Evolutionary conservation across 2,797 vertebrate species (phyloP), one percentile per base, ranked within the genome.

Genomic region (Centroberyx gerrardi): DNA sequence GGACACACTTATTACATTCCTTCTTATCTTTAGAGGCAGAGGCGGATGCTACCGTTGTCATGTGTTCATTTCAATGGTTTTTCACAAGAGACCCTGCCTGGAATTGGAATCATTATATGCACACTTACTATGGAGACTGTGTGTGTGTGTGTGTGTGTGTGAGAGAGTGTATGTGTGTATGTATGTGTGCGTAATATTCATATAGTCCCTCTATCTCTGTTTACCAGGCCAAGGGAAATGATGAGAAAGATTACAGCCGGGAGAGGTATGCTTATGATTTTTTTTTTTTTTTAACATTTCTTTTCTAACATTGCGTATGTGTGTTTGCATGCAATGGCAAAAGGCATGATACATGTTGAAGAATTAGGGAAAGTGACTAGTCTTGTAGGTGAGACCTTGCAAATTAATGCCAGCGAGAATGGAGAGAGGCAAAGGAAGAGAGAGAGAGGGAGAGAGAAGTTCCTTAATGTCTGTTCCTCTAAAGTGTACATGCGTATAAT

Each of bases 21-120:
- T 76, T 64, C 85, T 93, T 93, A 92, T 93, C 90, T 88, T 81
- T 68, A 84, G 73, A 72, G 65, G 71, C 84, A 85, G 78, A 73
- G 80, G 74, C 71, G 83, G 86, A 87, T 88, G 87, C 74, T 83
- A 55, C 65, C 76, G 18, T 68, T 78, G 82, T 81, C 81, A 46
- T 84, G 65, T 74, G 76, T 85, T 87, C 68, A 82, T 89, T 86
- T 76, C 72, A 51, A 63, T 79, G 64, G 51, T 69, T 70, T 82
- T 86, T 79, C 68, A 81, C 59, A 70, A 64, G 68, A 72, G 75
- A 81, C 53, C 46, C 71, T 55, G 64, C 52, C 12, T 67, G 18
- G 64, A 82, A 82, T 69, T 84, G 60, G 62, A 90, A 76, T 84
- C 54, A 62, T 44, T 14, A 54, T 59, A 68, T 70, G 27, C 71